These are phyloP conservation scores for Procambarus clarkii DNA, from an alignment of 1,140 invertebrate genomes.

Conservation along the genomic window DNA sequence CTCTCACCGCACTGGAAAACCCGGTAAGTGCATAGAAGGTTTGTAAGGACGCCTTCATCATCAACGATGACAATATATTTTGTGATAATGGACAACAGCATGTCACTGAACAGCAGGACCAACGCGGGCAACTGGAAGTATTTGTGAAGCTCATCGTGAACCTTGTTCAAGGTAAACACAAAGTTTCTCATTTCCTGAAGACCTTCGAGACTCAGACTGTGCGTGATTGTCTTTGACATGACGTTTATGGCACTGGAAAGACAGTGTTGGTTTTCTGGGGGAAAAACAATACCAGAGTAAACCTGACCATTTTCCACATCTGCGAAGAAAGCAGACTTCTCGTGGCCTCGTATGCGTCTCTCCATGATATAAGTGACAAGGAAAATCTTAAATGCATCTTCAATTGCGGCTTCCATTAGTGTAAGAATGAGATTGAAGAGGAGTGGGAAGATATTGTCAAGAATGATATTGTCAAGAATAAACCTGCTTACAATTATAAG, in stretches of 20 bases:
- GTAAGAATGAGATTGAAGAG: background rate
- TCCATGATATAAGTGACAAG: background rate
- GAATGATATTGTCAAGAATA: background rate
- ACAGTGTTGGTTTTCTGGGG: no score
- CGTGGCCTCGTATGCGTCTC: background rate
- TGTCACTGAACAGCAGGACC: background rate
- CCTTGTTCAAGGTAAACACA: no score
- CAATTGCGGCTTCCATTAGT: background rate
- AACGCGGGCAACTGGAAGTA: background rate
- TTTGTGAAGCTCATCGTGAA: background rate
- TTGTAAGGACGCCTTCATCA: background rate
- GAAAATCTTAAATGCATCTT: background rate
- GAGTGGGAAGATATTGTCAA: background rate
- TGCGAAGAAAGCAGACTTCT: background rate
- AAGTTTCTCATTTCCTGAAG: no score
- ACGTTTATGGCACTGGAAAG: no score
- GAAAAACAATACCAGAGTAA: no score
- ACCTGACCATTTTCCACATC: background rate
- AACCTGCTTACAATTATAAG: background rate
- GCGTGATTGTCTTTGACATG: no score
- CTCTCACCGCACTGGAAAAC: no score
- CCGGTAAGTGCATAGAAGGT: no score
- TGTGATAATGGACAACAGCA: background rate
- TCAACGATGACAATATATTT: background rate
- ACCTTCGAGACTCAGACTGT: no score